Evolutionary conservation across 2,797 vertebrate species (phyloP), one percentile per base, ranked within the genome.

Genomic region (Tapera naevia): DNA sequence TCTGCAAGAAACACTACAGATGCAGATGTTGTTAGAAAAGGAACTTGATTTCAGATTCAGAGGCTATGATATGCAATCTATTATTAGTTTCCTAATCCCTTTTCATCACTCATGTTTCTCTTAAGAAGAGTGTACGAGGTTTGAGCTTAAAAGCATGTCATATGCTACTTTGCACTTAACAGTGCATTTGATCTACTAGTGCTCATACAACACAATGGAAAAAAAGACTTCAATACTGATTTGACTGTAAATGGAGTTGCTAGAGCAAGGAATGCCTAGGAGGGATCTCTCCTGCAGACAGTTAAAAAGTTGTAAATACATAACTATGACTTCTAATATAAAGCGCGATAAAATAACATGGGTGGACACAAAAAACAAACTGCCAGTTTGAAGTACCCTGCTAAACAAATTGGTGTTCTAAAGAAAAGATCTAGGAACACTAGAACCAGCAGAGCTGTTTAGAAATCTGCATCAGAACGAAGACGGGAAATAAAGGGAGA

Each of bases 121-220:
- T 57, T 62, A 80, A 83, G 56, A 89, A 76, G 5, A 33, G 9
- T 4, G 4, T 28, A 27, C 0, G 0, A 80, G 6, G 23, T 51
- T 80, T 37, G 22, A 88, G 41, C 83, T 84, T 53, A 89, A 82
- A 92, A 73, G n/a, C 48, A 80, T 82, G 93, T 72, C 70, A 86
- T 69, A 70, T 92, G 32, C 25, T 89, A 33, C 53, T 88, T 28
- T 64, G 43, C 61, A 74, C 21, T 46, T 41, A 71, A 60, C 6
- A 33, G 39, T 62, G 35, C 27, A 54, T 88, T 54, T 54, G 69
- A 93, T 60, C 7, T 57, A 30, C 78, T 35, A 0, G 23, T 80
- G 67, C 51, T 92, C 61, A 89, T 58, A 80, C 17, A 92, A 53
- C 10, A 81, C 9, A 73, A 82, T 19, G 45, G 2, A 24, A 53